A percentile compares a stretch with the other conserved stretches of the same genome.
These are phyloP conservation scores for Xestia c-nigrum DNA, from an alignment of 2,888 invertebrate species.

Conservation along the genomic window DNA sequence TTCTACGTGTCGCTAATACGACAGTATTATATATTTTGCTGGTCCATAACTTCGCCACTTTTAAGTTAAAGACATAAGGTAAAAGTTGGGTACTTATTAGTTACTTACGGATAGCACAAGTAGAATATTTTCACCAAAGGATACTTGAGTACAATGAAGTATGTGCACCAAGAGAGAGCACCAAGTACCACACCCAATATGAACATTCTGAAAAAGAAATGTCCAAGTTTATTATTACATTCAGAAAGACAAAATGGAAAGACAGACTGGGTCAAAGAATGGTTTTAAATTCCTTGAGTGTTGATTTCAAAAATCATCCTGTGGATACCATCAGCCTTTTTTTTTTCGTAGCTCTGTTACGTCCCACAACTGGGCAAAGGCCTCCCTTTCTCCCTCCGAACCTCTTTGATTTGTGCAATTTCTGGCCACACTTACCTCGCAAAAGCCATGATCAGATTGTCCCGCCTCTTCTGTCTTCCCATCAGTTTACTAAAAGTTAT, in stretches of 20 bases:
- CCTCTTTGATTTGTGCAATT: no score
- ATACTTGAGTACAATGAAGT: conserved; percentile 94
- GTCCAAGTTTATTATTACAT: background rate
- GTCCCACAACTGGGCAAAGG: no score
- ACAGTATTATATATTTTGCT: background rate
- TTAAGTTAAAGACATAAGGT: background rate
- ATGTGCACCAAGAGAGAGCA: conserved; percentile 92
- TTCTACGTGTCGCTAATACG: background rate
- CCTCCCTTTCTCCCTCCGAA: no score
- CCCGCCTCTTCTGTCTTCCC: no score
- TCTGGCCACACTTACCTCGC: no score
- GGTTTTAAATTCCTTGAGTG: background rate
- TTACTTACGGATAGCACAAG: conserved; percentile 97
- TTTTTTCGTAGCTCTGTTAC: no score
- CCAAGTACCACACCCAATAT: conserved; percentile 91
- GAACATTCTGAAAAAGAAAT: conserved; percentile 89
- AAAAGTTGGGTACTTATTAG: conserved; percentile 92
- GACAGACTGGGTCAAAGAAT: no score
- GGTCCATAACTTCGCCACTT: background rate
- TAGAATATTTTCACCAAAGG: conserved; percentile 95
- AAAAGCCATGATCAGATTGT: no score
- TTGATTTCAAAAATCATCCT: background rate
- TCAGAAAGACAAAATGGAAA: background rate
- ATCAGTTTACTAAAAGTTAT: no score
- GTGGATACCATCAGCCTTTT: background rate